Evolutionary conservation across 2,113 vertebrate genomes (phyloP).

Genomic region (Chelonoidis abingdonii): DNA sequence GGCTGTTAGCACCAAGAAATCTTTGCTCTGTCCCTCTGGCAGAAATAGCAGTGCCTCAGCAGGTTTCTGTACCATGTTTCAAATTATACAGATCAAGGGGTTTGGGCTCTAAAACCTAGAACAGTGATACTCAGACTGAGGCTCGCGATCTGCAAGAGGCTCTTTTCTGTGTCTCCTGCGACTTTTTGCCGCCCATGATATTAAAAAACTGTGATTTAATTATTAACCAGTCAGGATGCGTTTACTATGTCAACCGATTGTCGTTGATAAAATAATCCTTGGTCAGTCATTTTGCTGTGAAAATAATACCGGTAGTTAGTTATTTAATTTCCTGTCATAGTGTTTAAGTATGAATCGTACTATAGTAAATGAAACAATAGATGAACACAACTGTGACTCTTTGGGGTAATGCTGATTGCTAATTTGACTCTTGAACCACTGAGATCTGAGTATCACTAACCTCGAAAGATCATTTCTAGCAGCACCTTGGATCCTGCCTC

Average conservation of each 20-base stretch:
- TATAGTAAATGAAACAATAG: not conserved
- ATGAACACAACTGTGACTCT: not conserved
- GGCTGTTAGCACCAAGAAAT: not conserved
- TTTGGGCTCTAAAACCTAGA: not conserved
- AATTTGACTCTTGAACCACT: not conserved
- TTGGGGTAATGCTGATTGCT: not conserved
- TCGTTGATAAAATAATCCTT: too few relatives aligned
- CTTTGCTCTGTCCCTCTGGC: not conserved
- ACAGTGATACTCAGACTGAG: not conserved
- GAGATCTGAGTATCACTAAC: not conserved
- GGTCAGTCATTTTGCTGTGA: not conserved
- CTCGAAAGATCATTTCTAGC: not conserved
- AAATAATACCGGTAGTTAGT: not conserved
- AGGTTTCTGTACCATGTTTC: not conserved
- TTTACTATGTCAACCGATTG: not conserved
- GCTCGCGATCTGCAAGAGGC: fast-evolving
- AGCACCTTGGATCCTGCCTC: not conserved
- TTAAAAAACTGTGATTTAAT: not conserved
- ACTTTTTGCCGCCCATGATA: not conserved
- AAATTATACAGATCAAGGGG: not conserved
- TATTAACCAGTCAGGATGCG: not conserved
- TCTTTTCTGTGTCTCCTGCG: not conserved
- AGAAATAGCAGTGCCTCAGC: too few relatives aligned
- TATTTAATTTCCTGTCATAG: not conserved
- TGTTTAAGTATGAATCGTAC: not conserved